Conservation (phyloP, 2,888 invertebrate species). For the Macrosiphum euphorbiae region DNA sequence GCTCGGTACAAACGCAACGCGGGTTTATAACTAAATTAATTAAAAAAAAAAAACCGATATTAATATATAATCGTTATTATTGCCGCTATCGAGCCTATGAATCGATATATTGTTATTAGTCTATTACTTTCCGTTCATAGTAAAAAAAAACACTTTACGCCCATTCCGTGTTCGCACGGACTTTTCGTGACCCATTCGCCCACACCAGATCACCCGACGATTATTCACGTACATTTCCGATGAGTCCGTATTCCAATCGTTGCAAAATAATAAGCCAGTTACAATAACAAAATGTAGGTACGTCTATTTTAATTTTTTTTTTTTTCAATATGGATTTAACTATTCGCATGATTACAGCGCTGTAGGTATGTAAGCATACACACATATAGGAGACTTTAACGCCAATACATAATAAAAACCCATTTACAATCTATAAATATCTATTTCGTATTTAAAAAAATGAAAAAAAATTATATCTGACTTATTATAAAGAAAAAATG, state of each 20-base stretch:
- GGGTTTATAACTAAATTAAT: conserved; percentile 64
- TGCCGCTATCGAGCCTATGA: conserved; percentile 52
- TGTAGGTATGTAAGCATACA: neutral
- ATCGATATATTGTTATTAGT: conserved; percentile 64
- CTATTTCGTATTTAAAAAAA: neutral
- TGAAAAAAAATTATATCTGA: neutral
- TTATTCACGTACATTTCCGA: conserved; percentile 53
- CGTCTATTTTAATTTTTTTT: neutral
- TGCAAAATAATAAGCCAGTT: conserved; percentile 10
- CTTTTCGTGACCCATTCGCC: conserved; percentile 64
- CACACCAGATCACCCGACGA: conserved; percentile 50
- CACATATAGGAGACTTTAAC: neutral
- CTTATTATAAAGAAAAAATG: neutral
- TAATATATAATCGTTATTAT: conserved; percentile 58
- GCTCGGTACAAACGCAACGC: conserved; percentile 36
- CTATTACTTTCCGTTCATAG: conserved; percentile 54
- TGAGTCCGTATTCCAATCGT: neutral
- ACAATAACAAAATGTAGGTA: neutral
- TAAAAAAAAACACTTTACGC: conserved; percentile 56
- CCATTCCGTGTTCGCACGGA: conserved; percentile 63
- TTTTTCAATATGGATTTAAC: neutral
- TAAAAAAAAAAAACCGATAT: conserved; percentile 54
- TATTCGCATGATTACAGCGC: neutral
- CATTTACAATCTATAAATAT: neutral
- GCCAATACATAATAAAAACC: neutral